Evolutionary conservation across 2,113 vertebrate species (phyloP), one percentile per base, ranked within the genome.

Genomic region (Ctenodactylus gundi): DNA sequence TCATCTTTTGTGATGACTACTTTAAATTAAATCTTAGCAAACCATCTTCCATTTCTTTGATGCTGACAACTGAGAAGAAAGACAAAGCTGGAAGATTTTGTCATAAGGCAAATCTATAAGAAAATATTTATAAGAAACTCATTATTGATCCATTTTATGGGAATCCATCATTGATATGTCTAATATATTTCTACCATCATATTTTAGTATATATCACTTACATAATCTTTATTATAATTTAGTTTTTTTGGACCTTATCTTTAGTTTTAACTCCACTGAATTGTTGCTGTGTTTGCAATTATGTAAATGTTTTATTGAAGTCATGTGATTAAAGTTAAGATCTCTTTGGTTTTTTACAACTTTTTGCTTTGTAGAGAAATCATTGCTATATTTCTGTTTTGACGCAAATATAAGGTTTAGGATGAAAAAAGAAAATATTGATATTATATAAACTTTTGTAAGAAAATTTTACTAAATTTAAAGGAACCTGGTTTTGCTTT

Each of bases 301-400:
- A 73, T 49, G n/a, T 6, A 44, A 70, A 55, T 78, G 11, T 92
- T 94, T 94, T 84, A 90, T 60, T 72, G 18, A 23, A 83, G 55
- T 57, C 53, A 46, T 84, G 27, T 36, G 76, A 83, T 94, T 90
- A 95, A 84, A 92, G 83, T 10, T n/a, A 55, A 86, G n/a, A 62
- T 49, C 1, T 4, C 85, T 82, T 64, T 85, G 72, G 44, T 49
- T 27, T 17, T 46, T 58, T 67, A 89, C 29, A 68, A 72, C 44
- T 39, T 65, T 73, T 75, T 86, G 44, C 36, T 94, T 96, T 90
- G 72, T 44, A 78, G 94, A 60, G 44, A 15, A 68, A 34, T 27
- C 20, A 70, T 49, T 86, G 21, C 49, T 49, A 11, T 34, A 88
- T 93, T 83, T n/a, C n/a, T n/a, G n/a, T n/a, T n/a, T n/a, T n/a